Base-by-base conservation (phyloP, 2,797 vertebrate species). In the Arrhamphus sclerolepis region DNA sequence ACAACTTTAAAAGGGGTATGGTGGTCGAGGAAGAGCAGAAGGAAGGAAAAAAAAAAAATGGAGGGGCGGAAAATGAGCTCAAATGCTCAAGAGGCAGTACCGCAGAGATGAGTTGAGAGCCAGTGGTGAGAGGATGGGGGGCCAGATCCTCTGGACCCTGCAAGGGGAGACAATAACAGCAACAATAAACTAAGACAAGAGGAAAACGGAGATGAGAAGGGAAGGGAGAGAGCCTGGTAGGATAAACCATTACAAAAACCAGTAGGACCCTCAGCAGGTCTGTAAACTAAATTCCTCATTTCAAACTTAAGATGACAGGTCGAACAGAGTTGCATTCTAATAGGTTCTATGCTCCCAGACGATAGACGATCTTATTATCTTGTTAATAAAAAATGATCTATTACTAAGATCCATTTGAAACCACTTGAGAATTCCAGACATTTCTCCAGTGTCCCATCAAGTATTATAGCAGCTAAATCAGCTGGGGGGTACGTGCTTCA, bases 101-200 rank as follows among this genome's bases (percentile, higher is more conserved):
- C 93, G 93, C 90, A 91, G 92, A 92, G 91, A 92, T 91, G 91
- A 89, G 92, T 89, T 89, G 89, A 91, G 92, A 92, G 85, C 92
- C 92, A 88, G 90, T 92, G 89, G 91, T 90, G 90, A 92, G 91
- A 91, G 92, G 90, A 90, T 92, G 89, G 83, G 87, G 92, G 86
- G 78, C 82, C 89, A 91, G 89, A 90, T 93, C 92, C 87, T 94
- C 93, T 85, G 93, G 91, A 93, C 92, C 92, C 93, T 94, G 93
- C 91, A 94, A 90, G 83, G 90, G 91, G 88, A 94, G 90, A 94
- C 92, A 94, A 93, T 75, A 93, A 92, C 87, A 91, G 87, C 89
- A 92, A 93, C 92, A 90, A 93, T 90, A 92, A 91, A 92, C 92
- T 93, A 91, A 87, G 88, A 90, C 86, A 85, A 81, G 84, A 84